Evolutionary conservation across 2,113 vertebrate species (phyloP).

Genomic region (Protobothrops mucrosquamatus): DNA sequence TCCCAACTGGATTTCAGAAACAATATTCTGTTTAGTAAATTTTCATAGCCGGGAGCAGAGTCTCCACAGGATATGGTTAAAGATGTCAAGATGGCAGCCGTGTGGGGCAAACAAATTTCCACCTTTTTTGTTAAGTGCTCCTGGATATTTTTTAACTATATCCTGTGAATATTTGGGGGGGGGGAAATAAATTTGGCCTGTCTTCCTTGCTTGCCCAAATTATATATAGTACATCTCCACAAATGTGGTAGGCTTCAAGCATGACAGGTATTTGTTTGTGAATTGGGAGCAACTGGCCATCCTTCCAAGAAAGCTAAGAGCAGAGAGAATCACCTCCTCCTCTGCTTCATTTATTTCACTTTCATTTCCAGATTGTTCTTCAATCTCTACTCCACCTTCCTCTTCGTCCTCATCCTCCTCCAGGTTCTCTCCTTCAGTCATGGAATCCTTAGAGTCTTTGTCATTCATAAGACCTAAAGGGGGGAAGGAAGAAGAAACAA

Average conservation of each 20-base stretch:
- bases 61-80: neutral
- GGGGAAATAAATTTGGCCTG: neutral
- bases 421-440: constrained; percentile 85
- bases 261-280: neutral
- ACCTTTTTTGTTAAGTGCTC: neutral
- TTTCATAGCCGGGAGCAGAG: neutral
- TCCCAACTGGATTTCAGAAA: neutral
- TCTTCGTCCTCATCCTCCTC: constrained; percentile 97
- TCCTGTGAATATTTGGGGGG: neutral
- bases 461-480: constrained; percentile 85
- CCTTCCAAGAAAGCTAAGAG: neutral
- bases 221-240: neutral
- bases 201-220: neutral
- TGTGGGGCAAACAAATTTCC: neutral
- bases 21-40: neutral
- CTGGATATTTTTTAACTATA: neutral
- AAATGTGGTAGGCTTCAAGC: too few species aligned
- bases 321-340: constrained; percentile 81
- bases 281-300: neutral
- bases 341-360: constrained; percentile 97
- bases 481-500: constrained; percentile 23
- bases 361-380: constrained; percentile 98
- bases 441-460: constrained; percentile 86
- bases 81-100: neutral
- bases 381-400: constrained; percentile 92